These are phyloP conservation scores for Syngnathus scovelli DNA, from an alignment of 2,113 vertebrate genomes.

Conservation along the genomic window DNA sequence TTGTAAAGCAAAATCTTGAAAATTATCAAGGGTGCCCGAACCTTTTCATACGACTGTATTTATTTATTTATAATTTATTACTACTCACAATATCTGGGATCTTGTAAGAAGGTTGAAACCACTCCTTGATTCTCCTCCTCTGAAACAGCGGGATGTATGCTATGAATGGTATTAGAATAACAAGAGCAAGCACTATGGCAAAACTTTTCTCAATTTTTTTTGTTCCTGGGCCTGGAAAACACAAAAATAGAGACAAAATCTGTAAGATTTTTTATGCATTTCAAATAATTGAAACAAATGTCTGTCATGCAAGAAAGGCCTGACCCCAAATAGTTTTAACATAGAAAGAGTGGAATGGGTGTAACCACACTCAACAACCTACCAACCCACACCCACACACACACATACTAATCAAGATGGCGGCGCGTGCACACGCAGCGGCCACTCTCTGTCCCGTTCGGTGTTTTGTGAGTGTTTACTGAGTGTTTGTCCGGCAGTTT, in stretches of 20 bases:
- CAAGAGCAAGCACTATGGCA: fast-evolving
- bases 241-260: not conserved
- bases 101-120: conserved; percentile 4
- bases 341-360: too few species aligned
- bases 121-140: conserved; percentile 9
- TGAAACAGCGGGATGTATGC: conserved; percentile 10
- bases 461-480: too few species aligned
- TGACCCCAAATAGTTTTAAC: too few species aligned
- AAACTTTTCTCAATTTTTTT: not conserved
- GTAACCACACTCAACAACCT: not conserved
- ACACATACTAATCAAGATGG: too few species aligned
- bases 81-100: conserved; percentile 1
- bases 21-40: too few species aligned
- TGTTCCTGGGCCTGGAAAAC: not conserved
- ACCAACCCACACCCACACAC: too few species aligned
- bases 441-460: too few species aligned
- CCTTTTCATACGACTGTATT: too few species aligned
- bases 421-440: too few species aligned
- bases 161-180: fast-evolving
- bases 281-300: not conserved
- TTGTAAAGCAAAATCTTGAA: too few species aligned
- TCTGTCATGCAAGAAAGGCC: too few species aligned
- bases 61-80: not conserved
- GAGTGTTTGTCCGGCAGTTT: too few species aligned
- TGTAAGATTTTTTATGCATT: not conserved